phyloP scores from a whole-genome alignment of 1,140 invertebrate genomes.

The Drosophila tristis region DNA sequence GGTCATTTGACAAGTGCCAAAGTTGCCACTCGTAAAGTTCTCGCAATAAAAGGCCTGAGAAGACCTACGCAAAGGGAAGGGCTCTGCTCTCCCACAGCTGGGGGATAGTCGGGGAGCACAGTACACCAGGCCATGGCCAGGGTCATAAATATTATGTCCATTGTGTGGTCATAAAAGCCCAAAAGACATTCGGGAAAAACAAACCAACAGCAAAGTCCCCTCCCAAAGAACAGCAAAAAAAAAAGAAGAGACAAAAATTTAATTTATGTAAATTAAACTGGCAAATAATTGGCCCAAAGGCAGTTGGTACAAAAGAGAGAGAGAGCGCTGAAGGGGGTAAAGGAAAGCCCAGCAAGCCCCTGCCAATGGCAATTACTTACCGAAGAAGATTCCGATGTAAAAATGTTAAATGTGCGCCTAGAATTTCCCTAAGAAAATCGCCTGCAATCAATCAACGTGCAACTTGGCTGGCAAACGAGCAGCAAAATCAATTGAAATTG shows the following conservation, averaged over 20 bases:
- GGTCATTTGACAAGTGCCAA: slow-evolving; percentile 67
- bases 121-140: slow-evolving; percentile 25
- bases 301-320: not conserved
- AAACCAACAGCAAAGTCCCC: slow-evolving; percentile 34
- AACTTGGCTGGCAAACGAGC: slow-evolving; percentile 55
- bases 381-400: slow-evolving; percentile 40
- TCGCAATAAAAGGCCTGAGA: slow-evolving; percentile 54
- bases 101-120: slow-evolving; percentile 14
- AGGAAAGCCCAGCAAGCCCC: not conserved
- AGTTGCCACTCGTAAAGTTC: slow-evolving; percentile 67
- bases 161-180: slow-evolving; percentile 63
- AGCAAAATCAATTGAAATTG: slow-evolving; percentile 83
- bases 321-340: not conserved
- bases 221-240: slow-evolving; percentile 3
- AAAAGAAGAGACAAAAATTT: slow-evolving; percentile 44
- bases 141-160: slow-evolving; percentile 62
- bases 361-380: slow-evolving; percentile 73
- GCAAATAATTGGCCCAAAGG: slow-evolving; percentile 61
- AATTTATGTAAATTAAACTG: slow-evolving; percentile 76
- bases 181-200: slow-evolving; percentile 44
- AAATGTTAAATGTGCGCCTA: slow-evolving; percentile 52
- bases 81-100: slow-evolving; percentile 10
- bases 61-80: slow-evolving; percentile 23
- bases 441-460: slow-evolving; percentile 77
- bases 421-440: slow-evolving; percentile 77